Conservation (phyloP, 2,113 vertebrate species). For the Phoenicopterus ruber region DNA sequence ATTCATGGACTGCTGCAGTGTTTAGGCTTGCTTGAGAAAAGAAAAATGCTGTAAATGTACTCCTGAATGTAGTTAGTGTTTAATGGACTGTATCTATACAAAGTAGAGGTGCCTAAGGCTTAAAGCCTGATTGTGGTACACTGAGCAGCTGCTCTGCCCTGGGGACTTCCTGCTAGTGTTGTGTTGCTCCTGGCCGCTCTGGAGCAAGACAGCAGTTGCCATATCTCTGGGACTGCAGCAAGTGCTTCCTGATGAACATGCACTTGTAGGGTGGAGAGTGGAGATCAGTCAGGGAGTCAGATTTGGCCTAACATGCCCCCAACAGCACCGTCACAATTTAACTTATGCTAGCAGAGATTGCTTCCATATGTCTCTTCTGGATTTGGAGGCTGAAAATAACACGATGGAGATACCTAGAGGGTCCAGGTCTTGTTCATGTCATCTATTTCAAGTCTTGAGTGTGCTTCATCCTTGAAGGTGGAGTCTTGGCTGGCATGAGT, state of each 20-base stretch:
- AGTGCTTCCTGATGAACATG: not conserved
- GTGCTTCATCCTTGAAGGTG: not conserved
- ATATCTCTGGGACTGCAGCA: not conserved
- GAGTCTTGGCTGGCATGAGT: not conserved
- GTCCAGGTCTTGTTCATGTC: not conserved
- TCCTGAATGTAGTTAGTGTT: not conserved
- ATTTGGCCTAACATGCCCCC: not conserved
- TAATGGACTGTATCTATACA: not conserved
- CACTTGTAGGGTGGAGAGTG: not conserved
- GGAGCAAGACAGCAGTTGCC: not conserved
- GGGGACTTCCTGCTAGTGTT: not conserved
- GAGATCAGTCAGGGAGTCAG: not conserved
- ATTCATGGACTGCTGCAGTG: not conserved
- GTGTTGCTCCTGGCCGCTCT: not conserved
- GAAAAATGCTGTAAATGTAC: not conserved
- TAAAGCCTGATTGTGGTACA: not conserved
- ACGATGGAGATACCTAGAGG: rapidly evolving
- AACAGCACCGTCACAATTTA: not conserved
- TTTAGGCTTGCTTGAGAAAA: not conserved
- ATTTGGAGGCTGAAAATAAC: not conserved
- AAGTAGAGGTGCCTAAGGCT: not conserved
- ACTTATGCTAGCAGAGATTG: not conserved
- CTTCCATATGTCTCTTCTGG: not conserved
- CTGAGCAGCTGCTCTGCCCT: not conserved
- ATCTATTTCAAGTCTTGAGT: not conserved